These are phyloP conservation scores for Iguana delicatissima DNA, from an alignment of 2,797 vertebrate genomes.

Conservation along the genomic window DNA sequence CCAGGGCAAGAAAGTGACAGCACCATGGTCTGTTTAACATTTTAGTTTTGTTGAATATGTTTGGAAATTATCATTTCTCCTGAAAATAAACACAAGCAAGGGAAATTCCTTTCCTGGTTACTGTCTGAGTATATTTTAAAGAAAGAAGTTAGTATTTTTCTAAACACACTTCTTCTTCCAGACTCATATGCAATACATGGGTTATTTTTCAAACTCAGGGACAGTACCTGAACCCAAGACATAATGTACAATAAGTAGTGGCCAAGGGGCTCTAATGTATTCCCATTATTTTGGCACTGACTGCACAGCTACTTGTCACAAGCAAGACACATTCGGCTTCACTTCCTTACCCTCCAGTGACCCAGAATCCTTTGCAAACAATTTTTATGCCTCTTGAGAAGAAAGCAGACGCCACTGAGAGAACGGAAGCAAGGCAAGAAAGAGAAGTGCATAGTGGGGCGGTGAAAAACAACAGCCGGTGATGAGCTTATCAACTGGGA, in stretches of 20 bases:
- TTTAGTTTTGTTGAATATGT: too few species aligned
- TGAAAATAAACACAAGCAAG: background rate
- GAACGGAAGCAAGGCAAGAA: background rate
- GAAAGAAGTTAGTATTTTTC: background rate
- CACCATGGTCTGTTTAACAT: too few species aligned
- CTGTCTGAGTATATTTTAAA: background rate
- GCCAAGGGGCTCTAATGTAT: background rate
- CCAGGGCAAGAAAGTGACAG: too few species aligned
- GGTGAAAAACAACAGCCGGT: constrained; percentile 29
- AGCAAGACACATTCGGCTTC: background rate
- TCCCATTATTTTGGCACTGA: background rate
- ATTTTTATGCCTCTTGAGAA: background rate
- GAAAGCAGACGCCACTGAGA: background rate
- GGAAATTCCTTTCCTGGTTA: background rate
- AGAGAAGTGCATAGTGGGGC: background rate
- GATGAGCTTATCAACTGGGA: constrained; percentile 19
- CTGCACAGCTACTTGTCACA: background rate
- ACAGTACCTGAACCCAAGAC: background rate
- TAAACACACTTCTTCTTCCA: background rate
- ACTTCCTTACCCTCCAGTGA: constrained; percentile 3
- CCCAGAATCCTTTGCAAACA: constrained; percentile 20
- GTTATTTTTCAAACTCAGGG: background rate
- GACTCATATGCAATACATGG: background rate
- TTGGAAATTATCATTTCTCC: too few species aligned
- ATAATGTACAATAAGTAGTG: background rate